Evolutionary conservation across 2,113 vertebrate species (phyloP).

Genomic region (Carlito syrichta): DNA sequence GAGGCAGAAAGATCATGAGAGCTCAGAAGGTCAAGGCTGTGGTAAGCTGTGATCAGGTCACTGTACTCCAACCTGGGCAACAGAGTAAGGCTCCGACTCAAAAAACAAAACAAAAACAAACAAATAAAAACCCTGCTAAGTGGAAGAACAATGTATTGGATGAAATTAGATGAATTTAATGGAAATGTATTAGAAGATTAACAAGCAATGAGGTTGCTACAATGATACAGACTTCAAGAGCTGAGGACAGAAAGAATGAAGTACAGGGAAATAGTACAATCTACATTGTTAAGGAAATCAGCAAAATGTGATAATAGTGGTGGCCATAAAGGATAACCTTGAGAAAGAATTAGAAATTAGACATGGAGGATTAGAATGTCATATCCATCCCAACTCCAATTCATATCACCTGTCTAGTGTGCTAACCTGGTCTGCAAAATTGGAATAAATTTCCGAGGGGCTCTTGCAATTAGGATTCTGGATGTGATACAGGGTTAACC

Average conservation of each 20-base stretch:
- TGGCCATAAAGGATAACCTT: neutral
- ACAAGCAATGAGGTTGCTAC: neutral
- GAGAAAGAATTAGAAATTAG: neutral
- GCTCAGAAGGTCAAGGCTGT: no score
- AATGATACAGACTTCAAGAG: neutral
- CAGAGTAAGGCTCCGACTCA: no score
- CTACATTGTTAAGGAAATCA: neutral
- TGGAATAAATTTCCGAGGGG: neutral
- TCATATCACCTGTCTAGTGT: accelerated
- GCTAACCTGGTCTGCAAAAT: neutral
- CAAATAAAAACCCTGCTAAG: no score
- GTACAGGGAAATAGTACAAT: neutral
- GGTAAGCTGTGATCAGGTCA: no score
- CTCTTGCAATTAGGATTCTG: neutral
- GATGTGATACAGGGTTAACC: neutral
- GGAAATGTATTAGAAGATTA: neutral
- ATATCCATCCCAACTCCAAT: neutral
- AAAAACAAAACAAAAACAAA: no score
- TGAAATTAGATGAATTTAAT: neutral
- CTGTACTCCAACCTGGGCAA: no score
- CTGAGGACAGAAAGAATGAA: neutral
- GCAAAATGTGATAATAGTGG: neutral
- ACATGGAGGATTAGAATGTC: neutral
- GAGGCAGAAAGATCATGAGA: no score
- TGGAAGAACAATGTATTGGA: neutral